phyloP scores from a whole-genome alignment of 2,113 vertebrate genomes.

The Ia io region DNA sequence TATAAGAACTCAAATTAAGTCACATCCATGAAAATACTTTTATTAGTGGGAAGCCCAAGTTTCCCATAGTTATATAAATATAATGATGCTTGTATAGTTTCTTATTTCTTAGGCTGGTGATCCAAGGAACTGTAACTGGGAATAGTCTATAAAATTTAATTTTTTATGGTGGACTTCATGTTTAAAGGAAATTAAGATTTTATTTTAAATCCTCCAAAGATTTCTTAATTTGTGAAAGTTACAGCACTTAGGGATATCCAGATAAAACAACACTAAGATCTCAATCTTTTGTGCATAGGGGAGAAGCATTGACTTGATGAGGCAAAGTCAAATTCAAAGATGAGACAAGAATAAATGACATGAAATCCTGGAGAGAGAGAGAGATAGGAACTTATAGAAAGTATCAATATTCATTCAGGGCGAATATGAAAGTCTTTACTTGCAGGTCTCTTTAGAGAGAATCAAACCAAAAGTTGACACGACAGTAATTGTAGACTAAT shows the following conservation, averaged over 20 bases:
- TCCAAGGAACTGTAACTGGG: conserved; percentile 29
- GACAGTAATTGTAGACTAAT: background rate
- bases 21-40: conserved; percentile 68
- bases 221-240: background rate
- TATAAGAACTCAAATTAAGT: conserved; percentile 71
- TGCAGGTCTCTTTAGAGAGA: background rate
- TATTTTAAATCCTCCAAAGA: background rate
- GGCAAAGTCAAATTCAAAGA: background rate
- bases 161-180: conserved; percentile 14
- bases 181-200: conserved; percentile 31
- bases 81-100: conserved; percentile 58
- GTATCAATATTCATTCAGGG: background rate
- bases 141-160: conserved; percentile 24
- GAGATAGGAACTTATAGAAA: background rate
- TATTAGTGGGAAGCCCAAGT: conserved; percentile 65
- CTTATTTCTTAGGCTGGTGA: conserved; percentile 54
- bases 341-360: background rate
- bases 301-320: background rate
- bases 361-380: background rate
- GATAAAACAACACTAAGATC: background rate
- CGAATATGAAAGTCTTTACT: background rate
- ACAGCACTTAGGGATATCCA: background rate
- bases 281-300: background rate
- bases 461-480: background rate
- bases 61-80: conserved; percentile 69